Percentiles rank a stretch among this genome's conserved stretches.
phyloP scores from a whole-genome alignment of 2,888 invertebrate species.

The Paralinhomoeus sp. region DNA sequence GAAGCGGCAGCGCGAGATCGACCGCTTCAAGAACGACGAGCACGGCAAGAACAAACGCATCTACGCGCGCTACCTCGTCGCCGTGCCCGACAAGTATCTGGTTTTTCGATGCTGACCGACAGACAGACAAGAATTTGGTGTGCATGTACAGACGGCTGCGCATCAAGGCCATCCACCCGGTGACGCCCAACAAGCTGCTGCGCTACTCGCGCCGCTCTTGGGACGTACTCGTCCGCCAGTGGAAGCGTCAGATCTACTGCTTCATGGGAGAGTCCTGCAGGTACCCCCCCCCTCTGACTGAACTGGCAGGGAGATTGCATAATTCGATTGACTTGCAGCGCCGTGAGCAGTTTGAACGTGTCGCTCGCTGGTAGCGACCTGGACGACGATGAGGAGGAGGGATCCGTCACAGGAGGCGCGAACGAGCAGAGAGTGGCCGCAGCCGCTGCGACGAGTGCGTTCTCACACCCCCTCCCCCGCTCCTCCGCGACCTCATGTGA shows the following conservation, averaged over 20 bases:
- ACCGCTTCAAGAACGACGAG: conserved; percentile 1
- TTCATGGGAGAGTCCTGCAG: conserved; percentile 27
- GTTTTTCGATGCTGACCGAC: neutral
- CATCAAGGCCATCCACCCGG: conserved; percentile 39
- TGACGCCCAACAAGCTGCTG: conserved; percentile 61
- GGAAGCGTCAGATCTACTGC: conserved; percentile 59
- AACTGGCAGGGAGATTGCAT: no score
- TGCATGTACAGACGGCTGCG: conserved; percentile 1
- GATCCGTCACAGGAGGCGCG: no score
- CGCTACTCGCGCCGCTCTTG: conserved; percentile 77
- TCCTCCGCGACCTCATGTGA: no score
- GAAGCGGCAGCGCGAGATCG: neutral
- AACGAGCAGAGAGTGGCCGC: no score
- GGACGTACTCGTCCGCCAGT: conserved; percentile 63
- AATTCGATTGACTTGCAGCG: neutral
- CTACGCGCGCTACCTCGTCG: neutral
- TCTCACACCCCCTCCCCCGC: no score
- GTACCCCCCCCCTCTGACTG: no score
- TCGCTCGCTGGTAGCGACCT: neutral
- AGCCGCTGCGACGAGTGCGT: no score
- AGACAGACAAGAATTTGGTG: no score
- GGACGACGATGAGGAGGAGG: neutral
- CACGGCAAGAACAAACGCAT: neutral
- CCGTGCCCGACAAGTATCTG: neutral
- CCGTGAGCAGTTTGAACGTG: neutral